These are phyloP conservation scores for Chalcosyrphus nemorum DNA, from an alignment of 2,888 invertebrate genomes.

Conservation along the genomic window DNA sequence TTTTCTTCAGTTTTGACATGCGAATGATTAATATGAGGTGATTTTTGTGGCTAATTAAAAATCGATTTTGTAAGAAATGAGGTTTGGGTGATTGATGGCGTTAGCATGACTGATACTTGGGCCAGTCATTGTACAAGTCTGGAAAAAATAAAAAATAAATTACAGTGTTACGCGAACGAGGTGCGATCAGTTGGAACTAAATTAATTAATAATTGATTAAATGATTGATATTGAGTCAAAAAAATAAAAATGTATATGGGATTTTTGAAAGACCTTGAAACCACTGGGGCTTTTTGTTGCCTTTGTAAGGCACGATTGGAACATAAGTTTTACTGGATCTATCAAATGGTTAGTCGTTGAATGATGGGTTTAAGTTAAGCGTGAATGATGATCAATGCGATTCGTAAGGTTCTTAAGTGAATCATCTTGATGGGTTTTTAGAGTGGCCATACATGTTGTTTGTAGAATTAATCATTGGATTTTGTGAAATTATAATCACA, in stretches of 20 bases:
- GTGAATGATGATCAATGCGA: background rate
- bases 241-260: slow-evolving; percentile 12
- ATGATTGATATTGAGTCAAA: slow-evolving; percentile 35
- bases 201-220: slow-evolving; percentile 56
- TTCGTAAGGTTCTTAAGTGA: background rate
- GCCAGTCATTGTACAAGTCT: slow-evolving; percentile 26
- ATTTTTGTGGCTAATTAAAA: slow-evolving; percentile 70
- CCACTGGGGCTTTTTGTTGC: background rate
- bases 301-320: background rate
- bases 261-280: slow-evolving; percentile 18
- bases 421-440: background rate
- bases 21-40: slow-evolving; percentile 65
- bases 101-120: slow-evolving; percentile 42
- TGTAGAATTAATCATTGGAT: too few species aligned
- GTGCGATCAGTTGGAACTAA: slow-evolving; percentile 52
- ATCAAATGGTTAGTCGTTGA: slow-evolving; percentile 2
- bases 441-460: background rate
- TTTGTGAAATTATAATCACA: too few species aligned
- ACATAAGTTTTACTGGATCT: background rate
- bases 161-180: slow-evolving; percentile 36
- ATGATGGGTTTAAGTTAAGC: background rate
- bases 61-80: slow-evolving; percentile 65
- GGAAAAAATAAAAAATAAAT: slow-evolving; percentile 1
- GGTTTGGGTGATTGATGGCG: slow-evolving; percentile 62
- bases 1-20: slow-evolving; percentile 55